Evolutionary conservation across 2,113 vertebrate species (phyloP), one percentile per base, ranked within the genome.

Genomic region (Arenaria interpres): DNA sequence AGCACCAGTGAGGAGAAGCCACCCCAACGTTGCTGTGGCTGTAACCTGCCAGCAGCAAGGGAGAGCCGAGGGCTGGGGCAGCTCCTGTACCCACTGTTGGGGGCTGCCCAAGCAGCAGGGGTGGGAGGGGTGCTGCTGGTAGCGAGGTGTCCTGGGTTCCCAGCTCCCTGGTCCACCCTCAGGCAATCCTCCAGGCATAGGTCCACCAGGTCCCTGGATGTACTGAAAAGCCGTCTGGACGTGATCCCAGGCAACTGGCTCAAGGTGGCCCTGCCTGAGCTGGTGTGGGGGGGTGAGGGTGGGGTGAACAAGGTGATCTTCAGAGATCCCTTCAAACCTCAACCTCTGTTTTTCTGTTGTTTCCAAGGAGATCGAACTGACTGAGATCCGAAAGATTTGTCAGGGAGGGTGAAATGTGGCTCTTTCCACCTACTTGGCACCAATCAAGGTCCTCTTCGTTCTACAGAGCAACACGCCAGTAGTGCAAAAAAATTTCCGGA

Each of bases 11-110:
- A n/a, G 0, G 10, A 91, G 48, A 56, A 82, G 56, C 39, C 35
- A 48, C 53, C 15, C 48, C 4, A 50, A 77, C 82, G 24, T 11
- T 7, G 4, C 10, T 0, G 1, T 15, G 24, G 48, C 13, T 59
- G 15, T 30, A 76, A 56, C 10, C 0, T 0, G 11, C n/a, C 12
- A 17, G 32, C 46, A 53, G 33, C 0, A 0, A 83, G 30, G 71
- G 9, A 12, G 17, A 22, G 8, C 43, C 9, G 5, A 25, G 18
- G 28, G 37, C 43, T 3, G 7, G 24, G 28, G 17, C 59, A 93
- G 53, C 22, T 32, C 14, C 54, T 37, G 25, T 19, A 14, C 64
- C 59, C 2, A 0, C 21, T 41, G 9, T 1, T 0, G 0, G 35
- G 39, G 39, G 19, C 25, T 60, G 71, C 30, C 21, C 25, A 24